Evolutionary conservation across 1,140 invertebrate species (phyloP), one percentile per base, ranked within the genome.

Genomic region (Achatina immaculata): DNA sequence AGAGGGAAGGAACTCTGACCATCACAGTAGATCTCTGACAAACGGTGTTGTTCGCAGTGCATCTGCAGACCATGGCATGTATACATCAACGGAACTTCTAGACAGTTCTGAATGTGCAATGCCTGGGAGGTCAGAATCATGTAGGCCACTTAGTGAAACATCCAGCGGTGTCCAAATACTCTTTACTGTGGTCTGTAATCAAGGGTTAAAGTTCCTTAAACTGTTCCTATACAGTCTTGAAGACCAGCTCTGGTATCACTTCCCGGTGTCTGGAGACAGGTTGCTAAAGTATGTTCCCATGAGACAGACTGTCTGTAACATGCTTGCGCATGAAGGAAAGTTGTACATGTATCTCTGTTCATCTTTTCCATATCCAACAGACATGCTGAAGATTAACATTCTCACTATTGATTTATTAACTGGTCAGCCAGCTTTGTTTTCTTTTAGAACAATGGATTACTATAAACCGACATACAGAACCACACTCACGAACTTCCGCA

Each of bases 301-400:
- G 36, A 83, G 89, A 43, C 88, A 89, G 74, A 87, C 86, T n/a
- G 84, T 90, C 0, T 88, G 89, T 68, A 89, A 84, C 78, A 83
- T 89, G 81, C 83, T 89, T 31, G 78, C 85, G 19, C 81, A 88
- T 72, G 86, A 89, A 68, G 86, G 86, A 38, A 83, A 85, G 38
- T 81, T 90, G 19, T 90, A 89, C 77, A 84, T 90, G 84, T 90
- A 90, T 68, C 79, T 90, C 19, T 88, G 88, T 78, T 88, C 88
- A 34, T 89, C 85, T 55, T 89, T 90, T 77, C 89, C 89, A 14
- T 90, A 90, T 75, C 89, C 89, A 19, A 89, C 89, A 28, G 88
- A 90, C 74, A 89, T 90, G 86, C 82, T 89, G 51, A 89, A 88
- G 65, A 88, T 90, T 51, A 88, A 89, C 83, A 88, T 90, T 40